A percentile compares a stretch with the other conserved stretches of the same genome.
These are phyloP conservation scores for Parnassius mnemosyne DNA, from an alignment of 2,888 invertebrate species.

Conservation along the genomic window DNA sequence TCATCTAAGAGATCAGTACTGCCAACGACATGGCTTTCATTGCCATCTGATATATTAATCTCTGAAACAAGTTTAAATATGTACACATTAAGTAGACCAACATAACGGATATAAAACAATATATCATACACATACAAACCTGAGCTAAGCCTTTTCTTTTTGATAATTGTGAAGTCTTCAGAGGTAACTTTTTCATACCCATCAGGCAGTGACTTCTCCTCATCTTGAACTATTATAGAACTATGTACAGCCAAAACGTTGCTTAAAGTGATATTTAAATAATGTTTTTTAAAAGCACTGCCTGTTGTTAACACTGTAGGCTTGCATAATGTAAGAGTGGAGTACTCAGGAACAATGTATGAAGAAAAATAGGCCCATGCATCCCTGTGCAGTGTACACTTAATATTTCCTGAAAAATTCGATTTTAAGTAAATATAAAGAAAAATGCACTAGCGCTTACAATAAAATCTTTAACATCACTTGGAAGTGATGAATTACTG, in stretches of 20 bases:
- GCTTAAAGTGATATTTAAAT: conserved; percentile 68
- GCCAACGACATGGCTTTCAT: conserved; percentile 33
- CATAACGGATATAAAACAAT: background rate
- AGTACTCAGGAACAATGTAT: conserved; percentile 64
- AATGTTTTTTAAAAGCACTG: conserved; percentile 68
- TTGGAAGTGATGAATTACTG: no score
- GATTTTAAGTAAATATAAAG: no score
- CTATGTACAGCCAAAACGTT: conserved; percentile 69
- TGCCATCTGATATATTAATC: conserved; percentile 33
- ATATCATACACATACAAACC: conserved; percentile 40
- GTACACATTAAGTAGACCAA: background rate
- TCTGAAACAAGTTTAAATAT: conserved; percentile 46
- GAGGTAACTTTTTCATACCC: conserved; percentile 51
- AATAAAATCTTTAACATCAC: no score
- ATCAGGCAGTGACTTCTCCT: conserved; percentile 48
- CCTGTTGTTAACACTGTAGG: conserved; percentile 74
- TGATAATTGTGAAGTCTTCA: conserved; percentile 62
- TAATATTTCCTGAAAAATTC: conserved; percentile 56
- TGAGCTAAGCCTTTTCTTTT: conserved; percentile 43
- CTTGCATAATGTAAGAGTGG: conserved; percentile 62
- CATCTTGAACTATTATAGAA: conserved; percentile 48
- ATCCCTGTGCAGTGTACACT: conserved; percentile 72
- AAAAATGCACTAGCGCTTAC: background rate
- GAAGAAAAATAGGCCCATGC: conserved; percentile 69
- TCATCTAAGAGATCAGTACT: conserved; percentile 54